Conservation (phyloP, 2,797 vertebrate genomes). For the Leptoclinus maculatus region DNA sequence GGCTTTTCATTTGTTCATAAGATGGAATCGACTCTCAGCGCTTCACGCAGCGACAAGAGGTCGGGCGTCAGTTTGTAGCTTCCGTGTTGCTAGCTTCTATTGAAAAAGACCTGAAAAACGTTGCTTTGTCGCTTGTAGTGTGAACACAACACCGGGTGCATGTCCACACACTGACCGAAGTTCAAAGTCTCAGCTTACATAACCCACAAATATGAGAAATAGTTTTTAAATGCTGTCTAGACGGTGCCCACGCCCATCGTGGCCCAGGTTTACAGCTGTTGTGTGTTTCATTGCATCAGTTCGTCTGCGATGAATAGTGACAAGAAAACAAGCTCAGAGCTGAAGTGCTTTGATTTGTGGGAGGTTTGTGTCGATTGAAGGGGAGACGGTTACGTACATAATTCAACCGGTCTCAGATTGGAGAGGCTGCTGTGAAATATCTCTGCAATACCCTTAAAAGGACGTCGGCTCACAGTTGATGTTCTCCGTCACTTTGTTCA, state of each 20-base stretch:
- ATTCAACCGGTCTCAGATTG: conserved; percentile 1
- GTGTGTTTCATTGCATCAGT: neutral
- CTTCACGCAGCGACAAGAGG: too few species aligned
- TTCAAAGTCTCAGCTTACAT: neutral
- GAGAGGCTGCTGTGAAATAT: conserved; percentile 13
- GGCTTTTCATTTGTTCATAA: too few species aligned
- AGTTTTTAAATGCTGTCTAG: conserved; percentile 3
- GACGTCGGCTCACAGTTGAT: neutral
- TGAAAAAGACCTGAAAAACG: neutral
- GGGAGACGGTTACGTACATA: neutral
- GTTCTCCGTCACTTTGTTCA: neutral
- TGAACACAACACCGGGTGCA: neutral
- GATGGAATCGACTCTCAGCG: too few species aligned
- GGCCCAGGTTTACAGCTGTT: neutral
- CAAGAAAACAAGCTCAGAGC: neutral
- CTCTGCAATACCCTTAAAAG: conserved; percentile 1
- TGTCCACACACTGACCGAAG: neutral
- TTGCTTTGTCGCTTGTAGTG: neutral
- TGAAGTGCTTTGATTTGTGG: conserved; percentile 12
- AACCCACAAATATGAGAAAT: neutral
- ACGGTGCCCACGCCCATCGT: neutral
- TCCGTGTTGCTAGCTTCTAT: neutral
- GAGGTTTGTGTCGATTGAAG: neutral
- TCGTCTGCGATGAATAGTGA: neutral
- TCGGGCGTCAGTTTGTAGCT: too few species aligned